Base-by-base conservation (phyloP, 2,888 invertebrate genomes). In the Leptinotarsa haldemani region DNA sequence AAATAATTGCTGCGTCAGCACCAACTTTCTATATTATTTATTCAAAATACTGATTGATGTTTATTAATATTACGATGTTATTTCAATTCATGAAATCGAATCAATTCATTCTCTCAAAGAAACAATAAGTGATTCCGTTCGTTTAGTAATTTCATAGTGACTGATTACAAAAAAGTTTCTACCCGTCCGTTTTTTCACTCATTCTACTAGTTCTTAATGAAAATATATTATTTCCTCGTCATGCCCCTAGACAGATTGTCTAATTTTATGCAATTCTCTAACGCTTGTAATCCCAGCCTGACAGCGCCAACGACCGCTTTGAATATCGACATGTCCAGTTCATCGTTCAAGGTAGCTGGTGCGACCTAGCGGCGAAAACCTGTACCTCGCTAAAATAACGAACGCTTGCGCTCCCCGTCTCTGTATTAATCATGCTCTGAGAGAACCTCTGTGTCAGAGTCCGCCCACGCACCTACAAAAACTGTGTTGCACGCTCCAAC, bases 301-400 rank as follows among this genome's bases (percentile, higher is more conserved):
- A 40, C 40, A 40, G 40, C 40, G 40, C 52, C 15, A 52, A 52
- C 52, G 52, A 52, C 15, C 15, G 52, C 52, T 52, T 48, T n/a
- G 4, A 61, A 61, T 61, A 61, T 61, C 40, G 30, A 61, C 16
- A 40, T 20, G 18, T 16, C 61, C 61, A 25, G 61, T 61, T 61
- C 61, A 40, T 16, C 61, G 30, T 69, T 52, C 64, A 30, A 52
- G 71, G 56, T 67, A 80, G 74, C 81, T 84, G 82, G 80, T 79
- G 85, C 75, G 83, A 77, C 81, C 84, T 82, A 73, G 79, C 82
- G 83, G 61, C 80, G 76, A 77, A 75, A 79, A 83, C 83, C 78
- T 78, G 74, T 75, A 79, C n/a, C 61, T n/a, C 61, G 7, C 70
- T 76, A 71, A 70, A 68, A 64, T 70, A 63, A 69, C 66, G 71